Evolutionary conservation across 2,888 invertebrate species (phyloP).

Genomic region (Leptinotarsa rubiginosa): DNA sequence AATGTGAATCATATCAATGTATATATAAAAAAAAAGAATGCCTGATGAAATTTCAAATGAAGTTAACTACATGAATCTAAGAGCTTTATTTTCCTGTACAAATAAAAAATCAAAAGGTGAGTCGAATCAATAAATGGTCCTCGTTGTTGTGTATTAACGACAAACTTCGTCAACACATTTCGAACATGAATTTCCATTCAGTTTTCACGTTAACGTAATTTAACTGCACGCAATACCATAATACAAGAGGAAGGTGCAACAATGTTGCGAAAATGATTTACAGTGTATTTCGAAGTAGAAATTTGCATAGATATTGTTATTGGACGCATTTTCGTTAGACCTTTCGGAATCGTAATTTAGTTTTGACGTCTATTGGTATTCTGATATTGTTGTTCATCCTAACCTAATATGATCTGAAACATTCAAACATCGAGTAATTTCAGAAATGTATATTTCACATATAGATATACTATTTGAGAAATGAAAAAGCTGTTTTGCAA

Average conservation of each 20-base stretch:
- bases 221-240: conserved; percentile 1
- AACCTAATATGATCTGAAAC: background rate
- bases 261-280: conserved; percentile 11
- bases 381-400: background rate
- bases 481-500: no score
- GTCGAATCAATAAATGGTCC: no score
- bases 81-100: no score
- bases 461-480: no score
- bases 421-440: background rate
- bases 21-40: no score
- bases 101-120: no score
- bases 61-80: no score
- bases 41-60: no score
- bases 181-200: background rate
- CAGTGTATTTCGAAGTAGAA: background rate
- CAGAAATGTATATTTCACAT: no score
- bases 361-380: background rate
- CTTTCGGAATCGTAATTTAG: background rate
- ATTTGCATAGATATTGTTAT: conserved; percentile 10
- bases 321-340: background rate
- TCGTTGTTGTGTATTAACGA: no score
- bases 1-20: no score
- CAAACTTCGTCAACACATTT: background rate
- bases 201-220: conserved; percentile 1
- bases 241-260: background rate